Conservation (phyloP, 2,888 invertebrate species). For the Chaitophorus viminalis region DNA sequence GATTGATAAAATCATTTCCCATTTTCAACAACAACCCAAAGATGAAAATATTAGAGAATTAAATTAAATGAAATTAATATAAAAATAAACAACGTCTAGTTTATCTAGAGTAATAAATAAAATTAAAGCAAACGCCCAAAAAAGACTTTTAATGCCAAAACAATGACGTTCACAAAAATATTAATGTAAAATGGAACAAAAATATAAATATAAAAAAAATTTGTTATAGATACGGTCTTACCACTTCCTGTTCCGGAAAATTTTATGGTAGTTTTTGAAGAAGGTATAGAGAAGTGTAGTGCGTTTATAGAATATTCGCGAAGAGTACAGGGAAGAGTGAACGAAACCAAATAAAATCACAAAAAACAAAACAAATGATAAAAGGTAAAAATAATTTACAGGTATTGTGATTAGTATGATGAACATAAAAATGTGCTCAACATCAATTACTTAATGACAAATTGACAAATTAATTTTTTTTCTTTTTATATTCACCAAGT, state of each 20-base stretch:
- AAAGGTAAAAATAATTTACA: slow-evolving; percentile 51
- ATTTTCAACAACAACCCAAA: slow-evolving; percentile 23
- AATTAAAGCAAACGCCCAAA: slow-evolving; percentile 57
- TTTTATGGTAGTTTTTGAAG: slow-evolving; percentile 60
- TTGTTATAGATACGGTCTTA: slow-evolving; percentile 57
- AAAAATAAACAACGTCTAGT: slow-evolving; percentile 32
- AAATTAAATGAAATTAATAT: slow-evolving; percentile 22
- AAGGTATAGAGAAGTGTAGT: slow-evolving; percentile 61
- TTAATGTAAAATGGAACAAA: slow-evolving; percentile 40
- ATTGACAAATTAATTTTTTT: not conserved
- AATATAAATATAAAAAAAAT: slow-evolving; percentile 13
- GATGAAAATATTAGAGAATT: not conserved
- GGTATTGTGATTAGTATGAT: slow-evolving; percentile 34
- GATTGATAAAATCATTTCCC: slow-evolving; percentile 24
- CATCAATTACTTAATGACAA: slow-evolving; percentile 25
- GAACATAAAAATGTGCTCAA: slow-evolving; percentile 51
- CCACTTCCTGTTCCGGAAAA: slow-evolving; percentile 62
- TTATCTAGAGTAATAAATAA: slow-evolving; percentile 46
- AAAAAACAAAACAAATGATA: slow-evolving; percentile 58
- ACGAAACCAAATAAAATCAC: slow-evolving; percentile 59
- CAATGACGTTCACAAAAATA: slow-evolving; percentile 59
- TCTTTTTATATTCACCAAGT: slow-evolving; percentile 53
- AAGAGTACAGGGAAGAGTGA: slow-evolving; percentile 60
- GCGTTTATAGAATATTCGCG: slow-evolving; percentile 60
- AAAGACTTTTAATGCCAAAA: slow-evolving; percentile 49